Conservation (phyloP, 2,797 vertebrate species). For the Chiropotes sagulatus region DNA sequence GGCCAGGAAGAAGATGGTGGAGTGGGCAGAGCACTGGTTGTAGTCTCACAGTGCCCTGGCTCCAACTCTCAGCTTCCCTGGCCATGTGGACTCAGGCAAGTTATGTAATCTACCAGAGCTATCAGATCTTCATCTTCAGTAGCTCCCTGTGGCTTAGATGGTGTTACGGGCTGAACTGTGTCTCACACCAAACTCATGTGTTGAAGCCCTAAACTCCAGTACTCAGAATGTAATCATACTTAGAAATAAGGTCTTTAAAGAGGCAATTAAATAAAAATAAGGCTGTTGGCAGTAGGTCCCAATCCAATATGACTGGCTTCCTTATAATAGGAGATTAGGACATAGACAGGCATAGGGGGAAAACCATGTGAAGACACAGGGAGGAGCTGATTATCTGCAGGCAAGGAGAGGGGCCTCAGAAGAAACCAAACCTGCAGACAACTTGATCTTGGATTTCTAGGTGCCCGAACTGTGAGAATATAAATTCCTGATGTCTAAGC, state of each 20-base stretch:
- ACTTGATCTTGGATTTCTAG: neutral
- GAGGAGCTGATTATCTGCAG: neutral
- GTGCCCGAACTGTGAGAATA: neutral
- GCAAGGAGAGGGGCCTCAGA: neutral
- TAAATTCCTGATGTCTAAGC: neutral
- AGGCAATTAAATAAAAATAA: neutral
- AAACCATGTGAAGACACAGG: neutral
- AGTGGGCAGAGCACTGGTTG: neutral
- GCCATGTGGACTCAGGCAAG: neutral
- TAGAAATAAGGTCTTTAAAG: neutral
- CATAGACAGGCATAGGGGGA: neutral
- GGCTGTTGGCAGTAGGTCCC: neutral
- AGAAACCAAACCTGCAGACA: accelerated
- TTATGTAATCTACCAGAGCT: neutral
- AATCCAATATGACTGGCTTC: neutral
- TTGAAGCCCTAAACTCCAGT: neutral
- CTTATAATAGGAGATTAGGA: neutral
- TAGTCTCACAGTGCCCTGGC: too few species aligned
- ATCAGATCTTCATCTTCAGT: neutral
- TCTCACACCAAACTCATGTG: neutral
- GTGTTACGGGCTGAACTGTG: neutral
- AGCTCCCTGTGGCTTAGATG: neutral
- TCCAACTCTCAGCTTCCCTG: neutral
- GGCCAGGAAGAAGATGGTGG: neutral
- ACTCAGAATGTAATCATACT: neutral